Conservation (phyloP, 2,113 vertebrate genomes). For the Oryctolagus cuniculus region mOryCun1.1 NC_091435.1:170787501-170788000, state of each 20-base stretch:
- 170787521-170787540: too few relatives aligned
- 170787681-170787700: not conserved
- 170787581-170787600: too few relatives aligned
- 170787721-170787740: not conserved
- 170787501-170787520: too few relatives aligned
- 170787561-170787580: too few relatives aligned
- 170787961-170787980: not conserved
- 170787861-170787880: not conserved
- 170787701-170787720: not conserved
- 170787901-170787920: too few relatives aligned
- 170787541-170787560: too few relatives aligned
- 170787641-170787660: too few relatives aligned
- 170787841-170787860: not conserved
- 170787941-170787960: not conserved
- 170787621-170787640: too few relatives aligned
- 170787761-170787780: not conserved
- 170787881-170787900: not conserved
- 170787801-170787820: not conserved
- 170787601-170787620: too few relatives aligned
- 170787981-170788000: not conserved
- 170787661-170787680: too few relatives aligned
- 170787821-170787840: not conserved
- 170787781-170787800: not conserved
- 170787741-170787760: not conserved
- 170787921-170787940: not conserved